Percentiles rank a stretch among this genome's conserved stretches.
Evolutionary conservation across 2,797 vertebrate species (phyloP).

Genomic region (Falco concolor): DNA sequence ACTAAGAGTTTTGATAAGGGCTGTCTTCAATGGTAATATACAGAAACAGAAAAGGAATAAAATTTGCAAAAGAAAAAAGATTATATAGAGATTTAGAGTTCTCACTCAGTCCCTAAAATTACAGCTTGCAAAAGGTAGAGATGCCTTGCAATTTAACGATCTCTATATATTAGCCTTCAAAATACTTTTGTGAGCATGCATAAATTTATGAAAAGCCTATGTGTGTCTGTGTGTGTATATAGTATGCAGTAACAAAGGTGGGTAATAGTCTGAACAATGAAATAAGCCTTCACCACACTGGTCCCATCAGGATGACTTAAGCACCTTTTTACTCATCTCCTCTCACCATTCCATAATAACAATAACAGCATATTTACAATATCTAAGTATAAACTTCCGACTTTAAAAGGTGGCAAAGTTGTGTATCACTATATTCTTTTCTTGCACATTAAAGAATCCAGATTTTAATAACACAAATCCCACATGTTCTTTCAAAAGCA

Average conservation of each 20-base stretch:
- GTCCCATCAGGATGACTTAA: not conserved
- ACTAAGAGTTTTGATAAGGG: not conserved
- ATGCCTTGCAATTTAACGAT: not conserved
- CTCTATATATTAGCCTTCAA: not conserved
- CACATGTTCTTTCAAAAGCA: not conserved
- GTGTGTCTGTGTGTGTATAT: too few species aligned
- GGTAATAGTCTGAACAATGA: not conserved
- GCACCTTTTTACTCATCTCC: not conserved
- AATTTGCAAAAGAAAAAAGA: not conserved
- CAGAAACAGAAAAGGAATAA: not conserved
- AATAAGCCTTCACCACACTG: not conserved
- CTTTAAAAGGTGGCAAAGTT: not conserved
- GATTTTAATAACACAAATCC: not conserved
- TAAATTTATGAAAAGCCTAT: not conserved
- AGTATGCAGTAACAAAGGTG: not conserved
- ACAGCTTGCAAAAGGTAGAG: not conserved
- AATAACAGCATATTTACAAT: not conserved
- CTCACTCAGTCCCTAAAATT: not conserved
- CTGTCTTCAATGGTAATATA: not conserved
- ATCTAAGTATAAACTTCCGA: not conserved
- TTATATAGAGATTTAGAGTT: not conserved
- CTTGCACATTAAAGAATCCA: not conserved
- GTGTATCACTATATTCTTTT: not conserved
- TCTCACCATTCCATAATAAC: not conserved
- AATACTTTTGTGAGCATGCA: not conserved